Base-by-base conservation (phyloP, 1,140 invertebrate genomes). In the Ceratoteleas bidentatus region DNA sequence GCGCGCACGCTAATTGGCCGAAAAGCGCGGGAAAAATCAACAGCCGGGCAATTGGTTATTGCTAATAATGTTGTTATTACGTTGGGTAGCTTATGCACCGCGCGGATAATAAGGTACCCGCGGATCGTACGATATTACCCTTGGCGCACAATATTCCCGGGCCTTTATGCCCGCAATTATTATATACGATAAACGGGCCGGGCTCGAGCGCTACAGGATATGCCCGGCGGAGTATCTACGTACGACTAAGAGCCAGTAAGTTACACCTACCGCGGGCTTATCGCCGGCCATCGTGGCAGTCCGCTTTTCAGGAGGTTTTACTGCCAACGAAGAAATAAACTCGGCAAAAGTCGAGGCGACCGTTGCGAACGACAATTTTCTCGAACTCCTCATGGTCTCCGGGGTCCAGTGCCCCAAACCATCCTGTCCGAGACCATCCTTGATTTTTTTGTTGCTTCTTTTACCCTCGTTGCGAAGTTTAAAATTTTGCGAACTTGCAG, bases 221-320 rank as follows among this genome's bases (percentile, higher is more conserved):
- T 6, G 6, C 62, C 16, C 2, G 40, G 34, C 14, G 45, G 49
- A 24, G 16, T 53, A 66, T 70, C 78, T 50, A 69, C 84, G 84
- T 77, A 84, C 77, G 61, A 53, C 49, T 43, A 65, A 81, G 85
- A 87, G 81, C 87, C 85, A 88, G 89, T 91, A 91, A 91, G 89
- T 91, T 91, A 91, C 89, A 91, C 90, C 89, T 90, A 86, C 80
- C 78, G 85, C 75, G 82, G 84, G 81, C 87, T 91, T 91, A 90
- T 90, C 89, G 76, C 47, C 11, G 13, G 64, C 81, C 60, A 80
- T 72, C 82, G 84, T 83, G 78, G 75, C 85, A 88, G 87, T 89
- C 80, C 66, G 83, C 80, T 85, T 84, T 84, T 86, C 87, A 85
- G 88, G 88, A 89, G 88, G 90, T 88, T 90, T 90, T 90, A 91